Conservation (phyloP, 2,888 invertebrate species). For the Pachydiplax longipennis region DNA sequence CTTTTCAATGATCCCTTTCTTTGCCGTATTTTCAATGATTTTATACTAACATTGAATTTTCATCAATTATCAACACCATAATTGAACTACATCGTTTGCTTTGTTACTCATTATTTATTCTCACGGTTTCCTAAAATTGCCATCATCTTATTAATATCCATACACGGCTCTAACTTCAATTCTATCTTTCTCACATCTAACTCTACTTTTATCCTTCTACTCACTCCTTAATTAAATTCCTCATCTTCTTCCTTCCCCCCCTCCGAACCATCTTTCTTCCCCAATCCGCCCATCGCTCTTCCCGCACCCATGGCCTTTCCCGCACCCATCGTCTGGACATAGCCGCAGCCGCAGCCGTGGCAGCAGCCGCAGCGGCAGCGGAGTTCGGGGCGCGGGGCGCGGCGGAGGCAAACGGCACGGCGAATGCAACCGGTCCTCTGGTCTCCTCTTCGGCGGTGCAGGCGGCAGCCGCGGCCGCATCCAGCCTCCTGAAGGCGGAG, state of each 20-base stretch:
- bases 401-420: conserved; percentile 1
- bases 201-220: background rate
- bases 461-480: conserved; percentile 22
- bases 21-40: too few species aligned
- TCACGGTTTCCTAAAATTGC: too few species aligned
- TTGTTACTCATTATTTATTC: too few species aligned
- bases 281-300: background rate
- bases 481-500: conserved; percentile 32
- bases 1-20: too few species aligned
- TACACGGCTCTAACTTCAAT: background rate
- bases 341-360: conserved; percentile 21
- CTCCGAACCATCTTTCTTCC: background rate
- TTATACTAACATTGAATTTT: too few species aligned
- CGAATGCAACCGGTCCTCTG: background rate
- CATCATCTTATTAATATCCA: background rate
- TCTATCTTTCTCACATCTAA: background rate
- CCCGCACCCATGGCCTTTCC: background rate
- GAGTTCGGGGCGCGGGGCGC: background rate
- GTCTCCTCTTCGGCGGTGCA: conserved; percentile 26
- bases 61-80: too few species aligned
- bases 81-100: too few species aligned
- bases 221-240: background rate
- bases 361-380: conserved; percentile 31
- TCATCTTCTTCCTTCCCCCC: background rate
- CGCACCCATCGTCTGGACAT: background rate